These are phyloP conservation scores for Drosophila birchii DNA, from an alignment of 2,888 invertebrate species.

Conservation along the genomic window DNA sequence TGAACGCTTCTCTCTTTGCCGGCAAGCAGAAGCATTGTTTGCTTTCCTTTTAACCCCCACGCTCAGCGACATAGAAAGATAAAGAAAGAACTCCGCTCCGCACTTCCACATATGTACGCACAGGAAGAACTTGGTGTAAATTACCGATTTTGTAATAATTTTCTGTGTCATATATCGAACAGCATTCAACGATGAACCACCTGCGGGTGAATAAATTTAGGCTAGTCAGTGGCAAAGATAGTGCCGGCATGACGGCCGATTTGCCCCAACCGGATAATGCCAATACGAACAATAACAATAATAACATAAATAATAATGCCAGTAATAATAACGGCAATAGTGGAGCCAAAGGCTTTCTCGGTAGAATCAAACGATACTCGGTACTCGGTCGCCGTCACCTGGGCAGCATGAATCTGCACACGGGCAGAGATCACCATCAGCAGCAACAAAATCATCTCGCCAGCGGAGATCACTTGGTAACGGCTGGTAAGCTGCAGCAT, in stretches of 20 bases:
- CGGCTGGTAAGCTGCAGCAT: conserved; percentile 77
- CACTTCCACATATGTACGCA: background rate
- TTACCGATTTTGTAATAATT: conserved; percentile 20
- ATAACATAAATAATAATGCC: conserved; percentile 59
- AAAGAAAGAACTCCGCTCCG: background rate
- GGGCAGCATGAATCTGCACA: conserved; percentile 69
- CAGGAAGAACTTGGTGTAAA: conserved; percentile 13
- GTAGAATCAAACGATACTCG: conserved; percentile 84
- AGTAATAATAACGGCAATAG: conserved; percentile 60
- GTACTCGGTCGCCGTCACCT: conserved; percentile 82
- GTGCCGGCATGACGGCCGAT: conserved; percentile 41
- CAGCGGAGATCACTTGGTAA: conserved; percentile 37
- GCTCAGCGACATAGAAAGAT: background rate
- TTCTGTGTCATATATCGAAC: conserved; percentile 33
- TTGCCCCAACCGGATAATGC: conserved; percentile 43
- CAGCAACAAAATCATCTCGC: background rate
- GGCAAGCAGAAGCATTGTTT: conserved; percentile 1
- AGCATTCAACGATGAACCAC: conserved; percentile 71
- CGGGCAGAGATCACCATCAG: background rate
- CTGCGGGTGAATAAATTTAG: conserved; percentile 80
- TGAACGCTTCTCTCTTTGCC: background rate
- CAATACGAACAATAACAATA: conserved; percentile 14
- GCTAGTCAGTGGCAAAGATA: conserved; percentile 63
- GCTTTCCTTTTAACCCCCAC: conserved; percentile 14
- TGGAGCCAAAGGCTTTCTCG: conserved; percentile 75